Conservation (phyloP, 2,113 vertebrate genomes). For the Xerus inauris region DNA sequence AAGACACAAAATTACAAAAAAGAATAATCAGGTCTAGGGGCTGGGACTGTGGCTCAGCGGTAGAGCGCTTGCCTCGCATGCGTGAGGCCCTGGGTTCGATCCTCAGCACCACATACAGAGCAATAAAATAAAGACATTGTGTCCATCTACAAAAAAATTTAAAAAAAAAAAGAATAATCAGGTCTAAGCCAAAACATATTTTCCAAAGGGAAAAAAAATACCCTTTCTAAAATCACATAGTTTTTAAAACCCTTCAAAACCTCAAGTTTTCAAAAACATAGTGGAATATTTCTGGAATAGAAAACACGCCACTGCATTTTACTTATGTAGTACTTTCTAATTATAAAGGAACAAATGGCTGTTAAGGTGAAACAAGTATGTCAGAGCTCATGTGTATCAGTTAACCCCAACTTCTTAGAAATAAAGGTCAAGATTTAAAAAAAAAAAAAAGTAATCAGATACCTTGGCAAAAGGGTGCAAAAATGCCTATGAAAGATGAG, state of each 20-base stretch:
- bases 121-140: no score
- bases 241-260: not conserved
- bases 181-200: not conserved
- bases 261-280: slow-evolving; percentile 16
- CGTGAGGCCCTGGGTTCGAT: no score
- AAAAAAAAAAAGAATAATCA: not conserved
- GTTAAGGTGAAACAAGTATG: not conserved
- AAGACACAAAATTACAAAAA: slow-evolving; percentile 31
- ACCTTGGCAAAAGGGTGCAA: not conserved
- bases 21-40: not conserved
- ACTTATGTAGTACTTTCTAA: not conserved
- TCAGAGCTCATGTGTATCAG: not conserved
- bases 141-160: no score
- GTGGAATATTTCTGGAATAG: not conserved
- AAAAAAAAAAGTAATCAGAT: not conserved
- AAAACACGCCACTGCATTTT: not conserved
- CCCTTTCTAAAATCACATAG: not conserved
- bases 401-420: not conserved
- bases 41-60: no score
- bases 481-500: not conserved
- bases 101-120: no score
- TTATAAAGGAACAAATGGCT: not conserved
- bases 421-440: not conserved
- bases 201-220: not conserved
- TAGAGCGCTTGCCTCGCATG: no score